phyloP scores from a whole-genome alignment of 2,888 invertebrate genomes.

The Thera britannica region DNA sequence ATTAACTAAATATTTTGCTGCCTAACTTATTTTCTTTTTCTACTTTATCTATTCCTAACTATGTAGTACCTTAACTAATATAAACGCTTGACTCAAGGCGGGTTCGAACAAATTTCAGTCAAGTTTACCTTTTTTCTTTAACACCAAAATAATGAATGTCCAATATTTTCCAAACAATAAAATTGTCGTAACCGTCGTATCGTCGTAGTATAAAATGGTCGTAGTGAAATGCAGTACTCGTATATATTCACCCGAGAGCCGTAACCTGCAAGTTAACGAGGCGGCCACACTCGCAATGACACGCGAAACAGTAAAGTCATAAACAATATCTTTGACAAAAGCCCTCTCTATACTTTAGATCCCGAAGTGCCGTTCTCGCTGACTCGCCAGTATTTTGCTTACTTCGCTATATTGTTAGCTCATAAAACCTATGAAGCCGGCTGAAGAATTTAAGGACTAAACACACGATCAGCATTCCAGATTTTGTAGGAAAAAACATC shows the following conservation, averaged over 20 bases:
- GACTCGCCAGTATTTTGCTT: conserved; percentile 34
- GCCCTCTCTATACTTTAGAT: conserved; percentile 29
- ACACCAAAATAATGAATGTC: no score
- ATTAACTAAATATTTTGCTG: not conserved
- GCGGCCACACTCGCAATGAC: conserved; percentile 22
- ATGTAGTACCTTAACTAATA: no score
- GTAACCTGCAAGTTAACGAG: conserved; percentile 25
- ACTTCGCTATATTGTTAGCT: conserved; percentile 34
- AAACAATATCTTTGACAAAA: conserved; percentile 36
- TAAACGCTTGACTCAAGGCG: no score
- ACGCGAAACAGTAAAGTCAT: conserved; percentile 33
- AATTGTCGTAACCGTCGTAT: not conserved
- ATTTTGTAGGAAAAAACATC: no score
- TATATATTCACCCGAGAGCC: not conserved
- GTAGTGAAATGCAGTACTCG: not conserved
- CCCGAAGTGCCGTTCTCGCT: conserved; percentile 31
- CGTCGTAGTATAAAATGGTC: no score
- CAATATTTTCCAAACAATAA: not conserved
- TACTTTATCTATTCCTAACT: not conserved
- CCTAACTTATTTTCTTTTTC: not conserved
- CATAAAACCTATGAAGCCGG: conserved; percentile 32
- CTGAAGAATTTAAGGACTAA: conserved; percentile 9
- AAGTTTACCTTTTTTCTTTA: no score
- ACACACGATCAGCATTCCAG: conserved; percentile 6
- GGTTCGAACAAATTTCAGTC: no score